These are phyloP conservation scores for Drosophila paracracens DNA, from an alignment of 2,888 invertebrate species.

Conservation along the genomic window DNA sequence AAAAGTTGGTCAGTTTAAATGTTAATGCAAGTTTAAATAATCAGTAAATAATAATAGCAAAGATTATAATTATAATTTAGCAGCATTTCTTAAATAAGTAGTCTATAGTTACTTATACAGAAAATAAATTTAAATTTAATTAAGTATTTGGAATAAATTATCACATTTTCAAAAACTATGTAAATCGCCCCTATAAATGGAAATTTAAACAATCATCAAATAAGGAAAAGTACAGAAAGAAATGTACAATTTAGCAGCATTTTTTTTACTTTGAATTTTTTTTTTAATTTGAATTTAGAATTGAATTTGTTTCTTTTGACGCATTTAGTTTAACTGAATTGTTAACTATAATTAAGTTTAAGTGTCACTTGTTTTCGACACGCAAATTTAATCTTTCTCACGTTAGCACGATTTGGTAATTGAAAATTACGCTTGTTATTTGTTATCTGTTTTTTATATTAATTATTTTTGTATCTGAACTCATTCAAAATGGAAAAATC, in stretches of 20 bases:
- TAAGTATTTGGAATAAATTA: not conserved
- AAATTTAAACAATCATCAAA: not conserved
- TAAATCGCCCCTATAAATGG: conserved; percentile 73
- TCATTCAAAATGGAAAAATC: not conserved
- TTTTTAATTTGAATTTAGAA: no score
- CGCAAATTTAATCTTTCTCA: conserved; percentile 62
- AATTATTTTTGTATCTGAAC: not conserved
- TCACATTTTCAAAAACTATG: not conserved
- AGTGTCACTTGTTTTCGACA: conserved; percentile 57
- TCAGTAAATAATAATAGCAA: not conserved
- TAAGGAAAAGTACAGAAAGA: no score
- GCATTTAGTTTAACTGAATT: conserved; percentile 25
- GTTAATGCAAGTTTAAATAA: not conserved
- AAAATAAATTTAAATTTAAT: not conserved
- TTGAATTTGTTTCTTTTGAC: conserved; percentile 27
- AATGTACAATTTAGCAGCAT: not conserved
- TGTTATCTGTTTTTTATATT: conserved; percentile 1
- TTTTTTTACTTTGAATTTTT: not conserved
- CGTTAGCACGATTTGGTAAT: conserved; percentile 50
- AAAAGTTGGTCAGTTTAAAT: not conserved
- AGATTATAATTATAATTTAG: not conserved
- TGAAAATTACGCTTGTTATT: conserved; percentile 21
- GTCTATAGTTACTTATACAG: not conserved
- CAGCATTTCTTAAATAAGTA: not conserved
- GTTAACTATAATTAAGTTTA: conserved; percentile 11